Base-by-base conservation (phyloP, 2,888 invertebrate species). In the Eupithecia inturbata region DNA sequence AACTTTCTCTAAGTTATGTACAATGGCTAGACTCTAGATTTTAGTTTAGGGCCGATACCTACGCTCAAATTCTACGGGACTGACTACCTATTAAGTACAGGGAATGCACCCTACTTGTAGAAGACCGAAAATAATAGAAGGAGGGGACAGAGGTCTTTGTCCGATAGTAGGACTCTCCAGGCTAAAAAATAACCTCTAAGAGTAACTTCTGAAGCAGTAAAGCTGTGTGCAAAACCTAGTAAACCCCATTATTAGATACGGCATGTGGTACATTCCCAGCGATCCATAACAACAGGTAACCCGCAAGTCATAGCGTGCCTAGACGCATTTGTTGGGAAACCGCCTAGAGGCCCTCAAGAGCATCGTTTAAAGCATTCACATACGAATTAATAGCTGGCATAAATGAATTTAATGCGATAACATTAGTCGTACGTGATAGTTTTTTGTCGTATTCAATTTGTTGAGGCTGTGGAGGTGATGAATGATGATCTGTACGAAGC, bases 361-460 rank as follows among this genome's bases (percentile, higher is more conserved):
- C 83, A 85, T 85, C 85, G 85, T 84, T 87, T 86, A 83, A 86
- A 88, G 88, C 88, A 87, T 88, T 83, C 82, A 82, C 80, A 81
- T 83, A 84, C 81, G 83, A 87, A 91, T 92, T 91, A 92, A 92
- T 91, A 89, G 90, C 87, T 76, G 81, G 83, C 85, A 89, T 91
- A 90, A 91, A 90, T 88, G 88, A 87, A 85, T 90, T 90, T 91
- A 91, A 91, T 91, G 87, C 80, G 81, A 81, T 75, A 66, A 78
- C 84, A 89, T 91, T 88, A 86, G 82, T 57, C 57, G 57, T 57
- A 14, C 57, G 26, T 85, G 79, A 84, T 70, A 36, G 64, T 75
- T 71, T 76, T 76, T 71, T 64, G 67, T 67, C 41, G 53, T 70
- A 72, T 70, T 73, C 36, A 70, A 71, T 75, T 73, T 71, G 66